Conservation (phyloP, 2,113 vertebrate genomes). For the Spizaetus ornatus region DNA sequence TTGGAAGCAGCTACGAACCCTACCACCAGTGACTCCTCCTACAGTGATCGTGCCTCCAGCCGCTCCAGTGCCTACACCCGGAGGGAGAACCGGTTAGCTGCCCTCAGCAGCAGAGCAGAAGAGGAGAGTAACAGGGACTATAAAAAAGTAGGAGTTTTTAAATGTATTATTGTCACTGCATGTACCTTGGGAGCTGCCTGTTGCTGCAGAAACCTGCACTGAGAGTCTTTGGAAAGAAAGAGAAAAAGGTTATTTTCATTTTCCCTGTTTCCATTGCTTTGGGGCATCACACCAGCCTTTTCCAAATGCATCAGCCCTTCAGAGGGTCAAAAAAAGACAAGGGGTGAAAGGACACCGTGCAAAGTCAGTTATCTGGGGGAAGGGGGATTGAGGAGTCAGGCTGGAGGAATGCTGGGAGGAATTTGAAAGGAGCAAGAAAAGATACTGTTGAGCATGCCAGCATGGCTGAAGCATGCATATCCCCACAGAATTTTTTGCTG, state of each 20-base stretch:
- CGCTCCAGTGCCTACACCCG: slow-evolving; percentile 83
- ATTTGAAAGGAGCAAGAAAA: neutral
- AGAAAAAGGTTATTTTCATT: neutral
- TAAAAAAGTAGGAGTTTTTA: slow-evolving; percentile 78
- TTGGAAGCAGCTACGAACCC: slow-evolving; percentile 77
- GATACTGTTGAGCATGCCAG: neutral
- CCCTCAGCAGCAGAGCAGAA: slow-evolving; percentile 78
- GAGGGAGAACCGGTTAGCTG: slow-evolving; percentile 84
- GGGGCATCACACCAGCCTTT: neutral
- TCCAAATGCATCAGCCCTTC: neutral
- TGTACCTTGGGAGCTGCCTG: neutral
- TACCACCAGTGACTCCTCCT: slow-evolving; percentile 68
- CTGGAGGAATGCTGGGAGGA: neutral
- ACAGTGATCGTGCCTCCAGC: slow-evolving; percentile 75
- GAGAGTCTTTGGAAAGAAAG: neutral
- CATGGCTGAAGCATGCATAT: fast-evolving
- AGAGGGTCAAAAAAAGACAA: neutral
- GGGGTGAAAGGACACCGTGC: fast-evolving
- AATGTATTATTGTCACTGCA: neutral
- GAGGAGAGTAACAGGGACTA: slow-evolving; percentile 86
- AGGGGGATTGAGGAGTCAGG: neutral
- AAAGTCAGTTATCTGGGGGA: neutral
- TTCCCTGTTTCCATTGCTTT: neutral
- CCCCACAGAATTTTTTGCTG: neutral
- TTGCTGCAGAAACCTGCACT: neutral